These are phyloP conservation scores for Oostethus manadensis DNA, from an alignment of 2,113 vertebrate species.

Conservation along the genomic window DNA sequence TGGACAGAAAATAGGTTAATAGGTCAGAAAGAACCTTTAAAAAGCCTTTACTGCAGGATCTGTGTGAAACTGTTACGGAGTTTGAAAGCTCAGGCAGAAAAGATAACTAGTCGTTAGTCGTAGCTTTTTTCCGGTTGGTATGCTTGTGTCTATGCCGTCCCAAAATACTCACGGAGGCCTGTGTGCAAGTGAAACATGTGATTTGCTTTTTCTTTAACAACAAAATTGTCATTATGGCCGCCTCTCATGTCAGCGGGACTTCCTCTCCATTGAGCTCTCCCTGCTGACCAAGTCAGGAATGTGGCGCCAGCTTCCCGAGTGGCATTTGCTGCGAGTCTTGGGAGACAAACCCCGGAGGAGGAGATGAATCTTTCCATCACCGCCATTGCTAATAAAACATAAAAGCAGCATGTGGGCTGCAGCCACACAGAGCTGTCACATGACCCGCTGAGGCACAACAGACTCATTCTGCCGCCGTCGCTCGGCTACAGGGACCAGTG, in stretches of 20 bases:
- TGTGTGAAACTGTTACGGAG: neutral
- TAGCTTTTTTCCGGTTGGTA: neutral
- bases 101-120: neutral
- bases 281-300: neutral
- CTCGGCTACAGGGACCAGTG: constrained; percentile 22
- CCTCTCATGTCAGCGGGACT: constrained; percentile 23
- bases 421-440: constrained; percentile 40
- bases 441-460: constrained; percentile 40
- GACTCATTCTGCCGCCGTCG: constrained; percentile 30
- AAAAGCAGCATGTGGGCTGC: constrained; percentile 28
- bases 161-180: constrained; percentile 29
- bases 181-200: constrained; percentile 39
- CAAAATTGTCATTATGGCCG: constrained; percentile 39
- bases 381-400: constrained; percentile 33
- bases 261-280: neutral
- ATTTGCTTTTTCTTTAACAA: constrained; percentile 41
- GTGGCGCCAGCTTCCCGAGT: constrained; percentile 23
- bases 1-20: neutral
- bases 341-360: constrained; percentile 11
- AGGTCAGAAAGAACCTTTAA: constrained; percentile 1
- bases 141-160: constrained; percentile 6
- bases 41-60: neutral
- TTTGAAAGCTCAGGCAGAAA: neutral
- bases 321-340: constrained; percentile 23
- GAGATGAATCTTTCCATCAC: constrained; percentile 35